phyloP scores from a whole-genome alignment of 2,888 invertebrate genomes.

The Nudaria mundana region DNA sequence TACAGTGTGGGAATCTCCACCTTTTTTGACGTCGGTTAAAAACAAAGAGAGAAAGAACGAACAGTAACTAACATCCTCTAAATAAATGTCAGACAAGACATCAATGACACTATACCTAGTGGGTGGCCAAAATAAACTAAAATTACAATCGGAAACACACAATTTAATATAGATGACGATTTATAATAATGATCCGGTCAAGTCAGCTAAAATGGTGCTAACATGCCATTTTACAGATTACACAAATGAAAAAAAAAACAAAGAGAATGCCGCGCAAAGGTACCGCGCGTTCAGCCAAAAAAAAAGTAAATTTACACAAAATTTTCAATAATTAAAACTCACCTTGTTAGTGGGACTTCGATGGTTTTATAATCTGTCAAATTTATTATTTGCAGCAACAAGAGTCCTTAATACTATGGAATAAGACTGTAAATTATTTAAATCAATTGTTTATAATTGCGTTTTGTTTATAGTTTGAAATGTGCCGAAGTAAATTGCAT shows the following conservation, averaged over 20 bases:
- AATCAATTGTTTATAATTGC: neutral
- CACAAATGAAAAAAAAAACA: conserved; percentile 60
- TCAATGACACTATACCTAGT: conserved; percentile 13
- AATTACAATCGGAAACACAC: conserved; percentile 57
- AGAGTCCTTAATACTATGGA: neutral
- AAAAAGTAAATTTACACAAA: conserved; percentile 74
- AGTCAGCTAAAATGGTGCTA: conserved; percentile 59
- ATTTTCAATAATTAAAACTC: conserved; percentile 75
- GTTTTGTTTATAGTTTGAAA: conserved; percentile 34
- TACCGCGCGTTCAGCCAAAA: conserved; percentile 48
- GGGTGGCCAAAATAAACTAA: conserved; percentile 43
- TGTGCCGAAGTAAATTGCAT: conserved; percentile 60
- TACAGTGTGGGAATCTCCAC: too few relatives aligned
- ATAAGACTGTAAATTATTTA: conserved; percentile 9
- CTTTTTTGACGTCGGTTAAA: too few relatives aligned
- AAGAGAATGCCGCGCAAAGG: conserved; percentile 60
- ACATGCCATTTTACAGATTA: conserved; percentile 78
- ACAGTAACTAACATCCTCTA: too few relatives aligned
- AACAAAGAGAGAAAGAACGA: too few relatives aligned
- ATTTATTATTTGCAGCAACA: conserved; percentile 4
- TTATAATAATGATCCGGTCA: conserved; percentile 65
- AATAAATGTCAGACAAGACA: conserved; percentile 7
- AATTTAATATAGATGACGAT: conserved; percentile 61
- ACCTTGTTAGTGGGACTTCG: conserved; percentile 65
- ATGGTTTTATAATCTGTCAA: conserved; percentile 52